A percentile compares a stretch with the other conserved stretches of the same genome.
These are phyloP conservation scores for Platichthys flesus DNA, from an alignment of 2,113 vertebrate species.

Conservation along the genomic window DNA sequence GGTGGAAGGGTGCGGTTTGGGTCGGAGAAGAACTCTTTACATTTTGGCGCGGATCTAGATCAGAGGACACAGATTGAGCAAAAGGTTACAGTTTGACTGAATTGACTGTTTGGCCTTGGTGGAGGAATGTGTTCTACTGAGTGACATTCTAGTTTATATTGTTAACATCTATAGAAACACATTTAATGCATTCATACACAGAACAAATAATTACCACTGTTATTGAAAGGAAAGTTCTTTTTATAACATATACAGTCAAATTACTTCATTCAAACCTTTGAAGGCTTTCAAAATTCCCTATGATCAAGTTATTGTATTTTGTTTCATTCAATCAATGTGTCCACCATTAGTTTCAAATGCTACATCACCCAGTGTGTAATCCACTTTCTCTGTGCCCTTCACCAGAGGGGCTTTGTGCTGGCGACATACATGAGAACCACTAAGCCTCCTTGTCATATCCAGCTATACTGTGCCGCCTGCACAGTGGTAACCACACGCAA, in stretches of 20 bases:
- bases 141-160: neutral
- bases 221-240: neutral
- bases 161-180: neutral
- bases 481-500: constrained; percentile 15
- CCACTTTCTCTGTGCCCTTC: constrained; percentile 59
- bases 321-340: constrained; percentile 8
- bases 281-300: neutral
- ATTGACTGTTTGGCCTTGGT: neutral
- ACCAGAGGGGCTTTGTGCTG: constrained; percentile 67
- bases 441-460: constrained; percentile 17
- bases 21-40: no score
- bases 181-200: neutral
- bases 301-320: neutral
- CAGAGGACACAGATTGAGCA: no score
- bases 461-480: neutral
- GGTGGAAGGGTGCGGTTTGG: no score
- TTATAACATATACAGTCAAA: neutral
- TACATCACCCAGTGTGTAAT: constrained; percentile 52
- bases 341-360: constrained; percentile 4
- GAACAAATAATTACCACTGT: neutral
- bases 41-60: no score
- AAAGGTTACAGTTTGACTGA: no score
- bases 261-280: neutral
- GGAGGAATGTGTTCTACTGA: no score
- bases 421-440: constrained; percentile 18